Base-by-base conservation (phyloP, 2,888 invertebrate genomes). In the Monoplex corrugatus region DNA sequence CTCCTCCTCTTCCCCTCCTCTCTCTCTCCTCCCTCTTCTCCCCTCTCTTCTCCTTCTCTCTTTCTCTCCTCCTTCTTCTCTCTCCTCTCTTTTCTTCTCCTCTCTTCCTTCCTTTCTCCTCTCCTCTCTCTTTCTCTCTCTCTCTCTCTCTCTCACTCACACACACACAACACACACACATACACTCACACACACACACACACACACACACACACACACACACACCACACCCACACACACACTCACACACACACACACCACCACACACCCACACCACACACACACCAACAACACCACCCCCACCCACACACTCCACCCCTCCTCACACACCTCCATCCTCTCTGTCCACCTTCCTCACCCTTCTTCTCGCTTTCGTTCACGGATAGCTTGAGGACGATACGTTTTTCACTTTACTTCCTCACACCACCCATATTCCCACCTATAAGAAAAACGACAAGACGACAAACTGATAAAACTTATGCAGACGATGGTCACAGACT, bases 101-200 rank as follows among this genome's bases (percentile, higher is more conserved):
- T 68, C 63, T 68, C 13, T 68, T 3, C 5, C 23, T 68, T 28
- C 28, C 63, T 68, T 3, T 68, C 63, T 16, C 8, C 23, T 6
- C 63, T 68, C 3, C 63, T 68, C 63, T 16, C 8, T 68, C 23
- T 68, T 28, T 68, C 13, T 68, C 23, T 6, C 23, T 68, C 23
- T 68, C 63, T 23, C 23, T 68, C 23, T 68, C 63, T 68, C 23
- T 23, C 63, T 16, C 23, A 28, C 63, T 68, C 63, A 28, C 13
- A 28, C 63, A 28, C 13, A 28, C 13, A 28, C 63, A 23, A 28
- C 68, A 28, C 23, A 28, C 68, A n/a, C 68, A 1, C 68, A n/a
- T n/a, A 68, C n/a, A 10, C 19, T n/a, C 68, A 68, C 68, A 68
- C 68, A 68, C 68, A 68, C 68, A 68, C 68, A 68, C n/a, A n/a